phyloP scores from a whole-genome alignment of 2,797 vertebrate genomes.

The Fundulus diaphanus region DNA sequence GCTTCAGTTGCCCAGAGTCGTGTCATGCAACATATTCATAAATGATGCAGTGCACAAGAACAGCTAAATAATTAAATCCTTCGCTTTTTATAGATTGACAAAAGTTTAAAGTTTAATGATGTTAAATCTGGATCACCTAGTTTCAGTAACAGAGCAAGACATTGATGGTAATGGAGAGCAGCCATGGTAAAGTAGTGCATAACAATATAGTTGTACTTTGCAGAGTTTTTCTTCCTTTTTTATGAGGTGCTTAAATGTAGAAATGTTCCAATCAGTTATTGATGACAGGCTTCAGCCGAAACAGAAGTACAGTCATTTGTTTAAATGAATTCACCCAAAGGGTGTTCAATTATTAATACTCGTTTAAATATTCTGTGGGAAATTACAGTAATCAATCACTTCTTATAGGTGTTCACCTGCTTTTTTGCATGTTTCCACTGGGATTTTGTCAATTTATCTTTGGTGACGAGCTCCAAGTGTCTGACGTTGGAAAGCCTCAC shows the following conservation, averaged over 20 bases:
- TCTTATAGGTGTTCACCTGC: no score
- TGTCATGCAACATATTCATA: conserved; percentile 65
- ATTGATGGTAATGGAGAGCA: conserved; percentile 21
- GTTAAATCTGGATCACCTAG: conserved; percentile 58
- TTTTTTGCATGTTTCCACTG: no score
- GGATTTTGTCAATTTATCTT: no score
- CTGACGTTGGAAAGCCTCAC: background rate
- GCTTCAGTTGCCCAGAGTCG: conserved; percentile 49
- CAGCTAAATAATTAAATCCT: conserved; percentile 66
- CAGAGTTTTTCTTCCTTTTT: conserved; percentile 14
- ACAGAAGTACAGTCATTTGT: background rate
- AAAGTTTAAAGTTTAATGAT: conserved; percentile 68
- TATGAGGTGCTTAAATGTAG: background rate
- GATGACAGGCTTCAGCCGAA: background rate
- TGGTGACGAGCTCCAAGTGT: no score
- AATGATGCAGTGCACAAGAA: conserved; percentile 55
- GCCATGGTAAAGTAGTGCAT: conserved; percentile 27
- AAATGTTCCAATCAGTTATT: background rate
- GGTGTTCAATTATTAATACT: no score
- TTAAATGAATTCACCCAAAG: background rate
- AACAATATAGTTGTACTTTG: conserved; percentile 17
- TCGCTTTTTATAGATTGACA: conserved; percentile 75
- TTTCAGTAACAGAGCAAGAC: conserved; percentile 40
- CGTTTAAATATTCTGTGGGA: no score
- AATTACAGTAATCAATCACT: no score